A percentile compares a stretch with the other conserved stretches of the same genome.
phyloP scores from a whole-genome alignment of 2,888 invertebrate genomes.

The Lepas anatifera region DNA sequence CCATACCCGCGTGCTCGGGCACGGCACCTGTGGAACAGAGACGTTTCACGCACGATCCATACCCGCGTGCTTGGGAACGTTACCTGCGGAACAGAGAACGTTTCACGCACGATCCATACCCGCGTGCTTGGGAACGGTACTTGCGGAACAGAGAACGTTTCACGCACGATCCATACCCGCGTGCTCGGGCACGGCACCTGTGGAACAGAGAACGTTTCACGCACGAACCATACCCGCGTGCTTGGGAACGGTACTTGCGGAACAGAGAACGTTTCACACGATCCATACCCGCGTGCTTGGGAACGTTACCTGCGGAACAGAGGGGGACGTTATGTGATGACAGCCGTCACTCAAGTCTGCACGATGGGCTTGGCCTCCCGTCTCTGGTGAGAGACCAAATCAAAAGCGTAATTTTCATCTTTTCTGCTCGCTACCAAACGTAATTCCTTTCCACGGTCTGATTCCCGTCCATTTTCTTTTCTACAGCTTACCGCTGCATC shows the following conservation, averaged over 20 bases:
- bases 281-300: conserved; percentile 39
- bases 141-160: conserved; percentile 35
- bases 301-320: conserved; percentile 36
- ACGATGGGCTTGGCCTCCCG: too few species aligned
- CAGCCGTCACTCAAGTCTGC: too few species aligned
- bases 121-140: conserved; percentile 37
- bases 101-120: conserved; percentile 43
- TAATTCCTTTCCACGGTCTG: too few species aligned
- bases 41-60: conserved; percentile 42
- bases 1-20: conserved; percentile 39
- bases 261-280: conserved; percentile 36
- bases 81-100: conserved; percentile 32
- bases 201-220: conserved; percentile 34
- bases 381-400: too few species aligned
- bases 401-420: too few species aligned
- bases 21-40: conserved; percentile 34
- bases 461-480: too few species aligned
- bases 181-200: conserved; percentile 39
- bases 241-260: conserved; percentile 38
- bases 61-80: conserved; percentile 38
- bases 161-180: conserved; percentile 41
- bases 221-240: conserved; percentile 40
- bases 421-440: too few species aligned
- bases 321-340: not conserved
- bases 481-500: too few species aligned